phyloP scores from a whole-genome alignment of 2,113 vertebrate species.

The Lophius piscatorius region DNA sequence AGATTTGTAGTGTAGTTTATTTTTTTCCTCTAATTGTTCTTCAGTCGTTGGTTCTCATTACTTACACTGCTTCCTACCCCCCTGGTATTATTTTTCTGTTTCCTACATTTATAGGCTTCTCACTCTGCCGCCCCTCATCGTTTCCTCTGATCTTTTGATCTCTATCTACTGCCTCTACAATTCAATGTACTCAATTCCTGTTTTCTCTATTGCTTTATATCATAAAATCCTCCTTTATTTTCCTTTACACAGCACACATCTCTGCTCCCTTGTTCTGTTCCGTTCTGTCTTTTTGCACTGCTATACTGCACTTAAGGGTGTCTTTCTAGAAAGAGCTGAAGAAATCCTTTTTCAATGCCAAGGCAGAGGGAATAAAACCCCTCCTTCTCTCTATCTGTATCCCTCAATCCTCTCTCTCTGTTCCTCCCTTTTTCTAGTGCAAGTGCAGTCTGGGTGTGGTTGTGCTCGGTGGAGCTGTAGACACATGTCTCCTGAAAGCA shows the following conservation, averaged over 20 bases:
- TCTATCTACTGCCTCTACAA: background rate
- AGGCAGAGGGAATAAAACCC: conserved; percentile 64
- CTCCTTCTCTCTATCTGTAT: conserved; percentile 31
- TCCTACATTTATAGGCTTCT: too few relatives aligned
- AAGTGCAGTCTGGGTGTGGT: conserved; percentile 68
- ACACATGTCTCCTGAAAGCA: conserved; percentile 38
- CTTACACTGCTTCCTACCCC: too few relatives aligned
- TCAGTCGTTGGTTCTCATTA: background rate
- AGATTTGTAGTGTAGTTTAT: background rate
- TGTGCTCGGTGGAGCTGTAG: conserved; percentile 40
- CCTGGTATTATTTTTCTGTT: too few relatives aligned
- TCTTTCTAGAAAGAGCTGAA: conserved; percentile 65
- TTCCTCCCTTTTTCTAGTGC: conserved; percentile 4
- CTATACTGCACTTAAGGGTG: conserved; percentile 27
- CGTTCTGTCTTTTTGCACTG: conserved; percentile 20
- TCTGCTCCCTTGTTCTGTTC: conserved; percentile 6
- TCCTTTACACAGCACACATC: conserved; percentile 12
- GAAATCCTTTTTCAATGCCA: conserved; percentile 64
- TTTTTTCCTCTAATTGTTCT: background rate
- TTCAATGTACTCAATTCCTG: too few relatives aligned
- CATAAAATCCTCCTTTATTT: background rate
- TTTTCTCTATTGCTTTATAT: background rate
- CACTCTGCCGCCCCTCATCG: too few relatives aligned
- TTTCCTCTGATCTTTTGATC: too few relatives aligned
- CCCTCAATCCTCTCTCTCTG: conserved; percentile 20